These are phyloP conservation scores for Peromyscus attwateri DNA, from an alignment of 2,797 vertebrate species.

Conservation along the genomic window DNA sequence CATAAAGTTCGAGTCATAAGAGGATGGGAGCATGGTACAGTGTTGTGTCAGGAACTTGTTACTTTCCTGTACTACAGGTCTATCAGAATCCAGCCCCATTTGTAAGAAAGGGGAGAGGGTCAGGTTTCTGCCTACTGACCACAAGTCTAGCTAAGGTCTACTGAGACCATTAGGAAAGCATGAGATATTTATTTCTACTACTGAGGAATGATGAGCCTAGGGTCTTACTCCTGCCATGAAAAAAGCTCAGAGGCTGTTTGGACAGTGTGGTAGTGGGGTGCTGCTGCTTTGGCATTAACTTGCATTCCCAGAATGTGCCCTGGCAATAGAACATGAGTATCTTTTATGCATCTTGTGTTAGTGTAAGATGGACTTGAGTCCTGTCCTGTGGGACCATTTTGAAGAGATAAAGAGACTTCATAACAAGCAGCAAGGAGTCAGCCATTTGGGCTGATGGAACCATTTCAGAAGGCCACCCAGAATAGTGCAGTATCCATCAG, in stretches of 20 bases:
- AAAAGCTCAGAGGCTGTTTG: background rate
- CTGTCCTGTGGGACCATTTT: background rate
- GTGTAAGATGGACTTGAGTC: background rate
- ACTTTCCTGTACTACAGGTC: background rate
- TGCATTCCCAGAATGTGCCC: background rate
- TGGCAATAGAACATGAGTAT: background rate
- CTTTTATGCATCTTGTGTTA: background rate
- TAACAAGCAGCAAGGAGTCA: background rate
- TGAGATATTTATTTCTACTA: background rate
- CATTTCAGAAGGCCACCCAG: background rate
- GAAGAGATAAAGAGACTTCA: conserved; percentile 54
- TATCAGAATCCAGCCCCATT: background rate
- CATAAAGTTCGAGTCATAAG: background rate
- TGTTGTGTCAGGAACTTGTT: background rate
- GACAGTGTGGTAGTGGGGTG: background rate
- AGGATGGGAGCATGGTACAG: background rate
- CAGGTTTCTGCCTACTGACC: background rate
- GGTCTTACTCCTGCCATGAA: conserved; percentile 4
- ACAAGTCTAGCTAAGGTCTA: background rate
- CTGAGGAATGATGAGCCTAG: background rate
- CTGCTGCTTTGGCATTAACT: background rate
- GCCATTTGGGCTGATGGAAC: background rate
- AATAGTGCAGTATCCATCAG: background rate
- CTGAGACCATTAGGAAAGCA: conserved; percentile 5
- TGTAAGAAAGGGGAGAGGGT: background rate